phyloP scores from a whole-genome alignment of 2,797 vertebrate species.

The Cyprinella venusta region DNA sequence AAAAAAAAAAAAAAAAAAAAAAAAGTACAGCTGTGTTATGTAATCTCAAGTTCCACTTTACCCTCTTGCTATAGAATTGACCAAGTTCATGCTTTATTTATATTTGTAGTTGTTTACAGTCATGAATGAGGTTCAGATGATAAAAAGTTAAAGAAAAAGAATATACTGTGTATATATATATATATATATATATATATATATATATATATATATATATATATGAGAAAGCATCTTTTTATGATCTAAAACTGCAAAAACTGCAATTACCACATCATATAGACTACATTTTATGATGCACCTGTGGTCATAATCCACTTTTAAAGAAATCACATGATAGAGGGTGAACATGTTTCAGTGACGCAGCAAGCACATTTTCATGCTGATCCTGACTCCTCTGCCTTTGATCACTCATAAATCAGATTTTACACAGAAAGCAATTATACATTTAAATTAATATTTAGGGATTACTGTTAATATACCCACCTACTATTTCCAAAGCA shows the following conservation, averaged over 20 bases:
- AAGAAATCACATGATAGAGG: background rate
- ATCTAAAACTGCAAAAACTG: background rate
- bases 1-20: background rate
- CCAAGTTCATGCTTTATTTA: background rate
- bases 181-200: no score
- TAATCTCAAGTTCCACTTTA: constrained; percentile 23
- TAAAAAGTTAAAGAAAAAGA: no score
- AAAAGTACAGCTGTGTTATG: constrained; percentile 18
- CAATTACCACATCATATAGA: background rate
- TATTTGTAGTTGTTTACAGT: no score
- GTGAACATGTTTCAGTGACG: background rate
- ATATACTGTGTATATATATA: no score
- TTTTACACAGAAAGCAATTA: constrained; percentile 45
- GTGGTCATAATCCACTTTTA: background rate
- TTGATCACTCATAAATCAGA: constrained; percentile 62
- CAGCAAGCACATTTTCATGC: constrained; percentile 34
- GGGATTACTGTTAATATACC: constrained; percentile 15
- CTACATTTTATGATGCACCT: background rate
- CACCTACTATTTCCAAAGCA: constrained; percentile 4
- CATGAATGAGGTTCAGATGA: no score
- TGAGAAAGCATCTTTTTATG: background rate
- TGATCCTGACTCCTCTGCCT: constrained; percentile 43
- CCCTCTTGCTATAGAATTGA: background rate
- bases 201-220: no score
- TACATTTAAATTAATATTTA: constrained; percentile 22